Evolutionary conservation across 2,888 invertebrate species (phyloP).

Genomic region (Parochlus steinenii): DNA sequence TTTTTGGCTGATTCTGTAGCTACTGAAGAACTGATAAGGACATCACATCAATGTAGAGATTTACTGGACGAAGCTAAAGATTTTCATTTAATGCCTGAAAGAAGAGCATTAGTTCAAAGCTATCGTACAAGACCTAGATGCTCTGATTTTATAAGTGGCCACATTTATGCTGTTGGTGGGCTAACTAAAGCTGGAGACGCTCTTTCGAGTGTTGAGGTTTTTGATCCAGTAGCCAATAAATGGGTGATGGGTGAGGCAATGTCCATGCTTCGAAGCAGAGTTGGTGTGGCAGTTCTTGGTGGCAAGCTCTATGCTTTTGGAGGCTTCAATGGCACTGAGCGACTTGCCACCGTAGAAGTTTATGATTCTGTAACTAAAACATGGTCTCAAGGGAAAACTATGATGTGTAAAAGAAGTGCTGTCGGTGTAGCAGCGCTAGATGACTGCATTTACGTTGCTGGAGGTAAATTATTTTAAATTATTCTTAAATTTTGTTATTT

Average conservation of each 20-base stretch:
- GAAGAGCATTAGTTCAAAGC: constrained; percentile 56
- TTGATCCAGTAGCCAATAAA: constrained; percentile 48
- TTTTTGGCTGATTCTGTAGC: constrained; percentile 67
- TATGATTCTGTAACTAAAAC: constrained; percentile 54
- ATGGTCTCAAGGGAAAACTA: constrained; percentile 62
- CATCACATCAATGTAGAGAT: constrained; percentile 68
- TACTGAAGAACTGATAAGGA: constrained; percentile 57
- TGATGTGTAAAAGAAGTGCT: constrained; percentile 66
- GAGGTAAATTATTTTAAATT: constrained; percentile 31
- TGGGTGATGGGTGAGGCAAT: constrained; percentile 70
- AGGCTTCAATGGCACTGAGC: constrained; percentile 70
- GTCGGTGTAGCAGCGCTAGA: constrained; percentile 66
- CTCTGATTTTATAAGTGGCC: constrained; percentile 55
- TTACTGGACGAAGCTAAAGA: constrained; percentile 75
- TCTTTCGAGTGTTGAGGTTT: constrained; percentile 69
- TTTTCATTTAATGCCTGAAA: constrained; percentile 73
- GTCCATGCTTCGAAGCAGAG: constrained; percentile 66
- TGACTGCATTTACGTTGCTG: constrained; percentile 66
- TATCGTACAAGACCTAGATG: constrained; percentile 60
- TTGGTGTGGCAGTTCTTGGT: constrained; percentile 69
- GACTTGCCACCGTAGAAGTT: constrained; percentile 69
- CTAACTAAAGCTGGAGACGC: constrained; percentile 71
- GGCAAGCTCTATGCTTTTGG: constrained; percentile 65
- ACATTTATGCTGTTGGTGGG: constrained; percentile 77
- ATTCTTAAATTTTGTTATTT: not conserved